Conservation (phyloP, 2,797 vertebrate genomes). For the Siniperca scherzeri region DNA sequence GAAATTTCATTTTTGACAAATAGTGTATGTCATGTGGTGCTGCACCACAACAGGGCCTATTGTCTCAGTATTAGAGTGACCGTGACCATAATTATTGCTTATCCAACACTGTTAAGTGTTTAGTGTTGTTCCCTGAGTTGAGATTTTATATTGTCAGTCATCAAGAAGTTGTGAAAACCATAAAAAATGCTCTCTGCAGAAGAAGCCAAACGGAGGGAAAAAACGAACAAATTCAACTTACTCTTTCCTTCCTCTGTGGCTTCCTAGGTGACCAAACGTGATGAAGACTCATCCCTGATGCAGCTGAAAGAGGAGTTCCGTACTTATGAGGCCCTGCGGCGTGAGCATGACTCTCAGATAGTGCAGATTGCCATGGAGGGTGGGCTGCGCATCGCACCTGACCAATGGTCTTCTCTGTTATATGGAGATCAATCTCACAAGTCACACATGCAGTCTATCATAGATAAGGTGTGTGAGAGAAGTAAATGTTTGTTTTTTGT, state of each 20-base stretch:
- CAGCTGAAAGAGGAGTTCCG: conserved; percentile 98
- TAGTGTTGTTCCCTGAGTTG: neutral
- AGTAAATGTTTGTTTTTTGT: conserved; percentile 16
- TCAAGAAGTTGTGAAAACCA: neutral
- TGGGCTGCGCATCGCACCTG: conserved; percentile 97
- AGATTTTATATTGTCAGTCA: neutral
- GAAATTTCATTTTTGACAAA: neutral
- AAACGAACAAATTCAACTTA: neutral
- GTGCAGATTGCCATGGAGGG: conserved; percentile 99
- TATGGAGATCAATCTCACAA: conserved; percentile 99
- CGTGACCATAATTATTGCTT: neutral
- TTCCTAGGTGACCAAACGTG: conserved; percentile 95
- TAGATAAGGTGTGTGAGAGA: conserved; percentile 91
- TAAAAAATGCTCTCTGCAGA: neutral
- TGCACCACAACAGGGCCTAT: neutral
- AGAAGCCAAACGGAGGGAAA: neutral
- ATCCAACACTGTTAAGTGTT: neutral
- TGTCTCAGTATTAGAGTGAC: neutral
- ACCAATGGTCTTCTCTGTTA: conserved; percentile 98
- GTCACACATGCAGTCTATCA: conserved; percentile 99
- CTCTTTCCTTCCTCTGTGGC: neutral
- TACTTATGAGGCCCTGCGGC: conserved; percentile 95
- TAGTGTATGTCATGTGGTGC: neutral
- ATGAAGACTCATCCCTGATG: conserved; percentile 99
- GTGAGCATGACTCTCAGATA: conserved; percentile 98